Percentiles rank a stretch among this genome's conserved stretches.
Evolutionary conservation across 1,140 invertebrate genomes (phyloP).

Genomic region (Lepidurus packardi): DNA sequence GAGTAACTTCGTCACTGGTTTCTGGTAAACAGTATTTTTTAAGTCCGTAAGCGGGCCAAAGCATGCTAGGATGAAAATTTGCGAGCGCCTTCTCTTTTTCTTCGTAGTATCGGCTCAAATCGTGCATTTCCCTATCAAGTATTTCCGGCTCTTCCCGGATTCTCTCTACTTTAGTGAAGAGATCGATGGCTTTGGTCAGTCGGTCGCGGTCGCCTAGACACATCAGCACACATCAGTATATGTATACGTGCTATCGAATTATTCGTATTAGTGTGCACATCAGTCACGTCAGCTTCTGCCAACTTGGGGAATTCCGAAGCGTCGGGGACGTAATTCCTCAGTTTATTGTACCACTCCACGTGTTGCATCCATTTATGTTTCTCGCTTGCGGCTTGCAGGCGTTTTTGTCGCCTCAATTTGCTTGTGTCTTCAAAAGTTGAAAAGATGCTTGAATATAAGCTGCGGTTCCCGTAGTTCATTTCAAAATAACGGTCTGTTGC

Average conservation of each 20-base stretch:
- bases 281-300: background rate
- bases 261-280: background rate
- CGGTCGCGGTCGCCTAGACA: background rate
- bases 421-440: background rate
- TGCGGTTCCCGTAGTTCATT: background rate
- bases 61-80: background rate
- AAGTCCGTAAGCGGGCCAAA: background rate
- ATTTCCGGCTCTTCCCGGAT: background rate
- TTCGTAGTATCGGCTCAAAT: background rate
- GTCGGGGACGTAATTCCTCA: background rate
- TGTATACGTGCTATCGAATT: background rate
- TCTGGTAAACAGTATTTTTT: constrained; percentile 1
- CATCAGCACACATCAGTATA: background rate
- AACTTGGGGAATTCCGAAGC: background rate
- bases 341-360: background rate
- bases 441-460: background rate
- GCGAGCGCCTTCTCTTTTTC: background rate
- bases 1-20: constrained; percentile 1
- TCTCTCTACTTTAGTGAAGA: background rate
- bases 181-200: background rate
- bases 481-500: background rate
- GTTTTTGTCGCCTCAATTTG: background rate
- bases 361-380: background rate
- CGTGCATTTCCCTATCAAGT: background rate
- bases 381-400: background rate